Evolutionary conservation across 2,797 vertebrate species (phyloP), one percentile per base, ranked within the genome.

Genomic region (Melanotaenia nigrans): DNA sequence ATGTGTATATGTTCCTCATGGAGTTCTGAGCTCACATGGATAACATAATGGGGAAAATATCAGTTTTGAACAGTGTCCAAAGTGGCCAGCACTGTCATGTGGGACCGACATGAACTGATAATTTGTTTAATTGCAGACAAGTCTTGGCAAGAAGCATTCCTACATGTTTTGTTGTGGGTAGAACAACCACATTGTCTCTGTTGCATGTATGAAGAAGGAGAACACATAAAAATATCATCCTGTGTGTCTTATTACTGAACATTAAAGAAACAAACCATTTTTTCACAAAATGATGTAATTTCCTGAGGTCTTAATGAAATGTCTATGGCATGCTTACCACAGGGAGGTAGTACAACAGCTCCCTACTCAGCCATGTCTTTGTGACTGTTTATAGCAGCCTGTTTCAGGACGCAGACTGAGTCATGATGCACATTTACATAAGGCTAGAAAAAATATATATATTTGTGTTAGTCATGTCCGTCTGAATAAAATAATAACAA

Each of bases 1-100:
- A 83, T 68, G 68, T 61, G 63, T 28, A 28, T 28, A 28, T 28
- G 25, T 28, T 28, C 25, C 25, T 55, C 0, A 16, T 67, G 24
- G 55, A 47, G 16, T 30, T 42, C 35, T 51, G 45, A 61, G 61
- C 51, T 69, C 47, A 68, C n/a, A 77, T 10, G 2, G 56, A 38
- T 0, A 7, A 30, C 53, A n/a, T 45, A 24, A 4, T 11, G 62
- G 9, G n/a, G 70, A 35, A 65, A 74, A 77, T 56, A 66, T 57
- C 12, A 10, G 25, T 33, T 28, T 24, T 24, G 53, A 73, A 30
- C 30, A 1, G 65, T 13, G 25, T 76, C 68, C 47, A 40, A 28
- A 78, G 42, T 62, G 79, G 66, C 61, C 78, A 63, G 55, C 33
- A 71, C 54, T 53, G 55, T 70, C 55, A 61, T 79, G 61, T 79